Percentiles rank a stretch among this genome's conserved stretches.
Conservation (phyloP, 2,888 invertebrate species). For the Oscheius sp. region DNA sequence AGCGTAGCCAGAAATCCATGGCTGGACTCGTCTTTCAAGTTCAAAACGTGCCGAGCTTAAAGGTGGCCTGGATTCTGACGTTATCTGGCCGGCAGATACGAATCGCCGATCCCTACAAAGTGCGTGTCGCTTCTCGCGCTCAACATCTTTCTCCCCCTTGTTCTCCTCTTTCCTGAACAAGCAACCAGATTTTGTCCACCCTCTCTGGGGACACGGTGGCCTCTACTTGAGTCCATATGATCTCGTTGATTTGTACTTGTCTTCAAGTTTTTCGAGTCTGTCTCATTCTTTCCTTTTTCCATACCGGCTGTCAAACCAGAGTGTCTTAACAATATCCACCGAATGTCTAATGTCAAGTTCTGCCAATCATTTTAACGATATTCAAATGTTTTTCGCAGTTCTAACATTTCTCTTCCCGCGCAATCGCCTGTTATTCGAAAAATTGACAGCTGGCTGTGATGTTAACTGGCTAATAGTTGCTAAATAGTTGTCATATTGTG, state of each 20-base stretch:
- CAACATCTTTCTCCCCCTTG: too few relatives aligned
- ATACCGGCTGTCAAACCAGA: too few relatives aligned
- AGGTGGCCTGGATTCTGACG: conserved; percentile 33
- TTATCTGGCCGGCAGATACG: conserved; percentile 26
- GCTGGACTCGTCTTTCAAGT: conserved; percentile 12
- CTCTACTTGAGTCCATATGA: background rate
- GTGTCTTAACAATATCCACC: too few relatives aligned
- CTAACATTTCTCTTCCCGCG: too few relatives aligned
- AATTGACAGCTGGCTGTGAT: too few relatives aligned
- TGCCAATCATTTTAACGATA: too few relatives aligned
- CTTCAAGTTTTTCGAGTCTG: background rate
- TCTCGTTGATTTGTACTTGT: background rate
- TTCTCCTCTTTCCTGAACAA: conserved; percentile 15
- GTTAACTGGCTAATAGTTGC: too few relatives aligned
- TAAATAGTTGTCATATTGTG: too few relatives aligned
- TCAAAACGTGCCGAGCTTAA: conserved; percentile 28
- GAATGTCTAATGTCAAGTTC: too few relatives aligned
- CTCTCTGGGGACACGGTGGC: background rate
- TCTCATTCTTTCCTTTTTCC: too few relatives aligned
- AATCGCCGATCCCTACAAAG: conserved; percentile 33
- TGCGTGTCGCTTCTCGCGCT: conserved; percentile 26
- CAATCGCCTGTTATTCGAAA: too few relatives aligned
- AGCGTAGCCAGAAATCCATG: conserved; percentile 7
- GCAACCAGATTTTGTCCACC: conserved; percentile 5
- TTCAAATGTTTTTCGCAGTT: too few relatives aligned